A percentile compares a stretch with the other conserved stretches of the same genome.
Evolutionary conservation across 1,140 invertebrate species (phyloP).

Genomic region (Drosophila nigromelanica): DNA sequence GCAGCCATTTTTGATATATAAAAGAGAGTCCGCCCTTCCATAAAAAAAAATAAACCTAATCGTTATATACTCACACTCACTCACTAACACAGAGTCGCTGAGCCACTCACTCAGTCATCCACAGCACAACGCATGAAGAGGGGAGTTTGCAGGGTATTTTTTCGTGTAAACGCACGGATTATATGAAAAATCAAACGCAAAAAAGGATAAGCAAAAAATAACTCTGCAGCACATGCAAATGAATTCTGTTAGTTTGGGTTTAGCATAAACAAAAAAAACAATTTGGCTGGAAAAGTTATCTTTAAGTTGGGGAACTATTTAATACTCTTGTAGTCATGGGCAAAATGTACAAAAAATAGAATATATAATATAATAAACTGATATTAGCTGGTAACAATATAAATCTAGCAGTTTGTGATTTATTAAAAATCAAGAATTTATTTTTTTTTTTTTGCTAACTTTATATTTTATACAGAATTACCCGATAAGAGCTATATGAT

Average conservation of each 20-base stretch:
- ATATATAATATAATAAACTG: too few relatives aligned
- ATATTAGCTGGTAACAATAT: too few relatives aligned
- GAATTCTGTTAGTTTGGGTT: constrained; percentile 67
- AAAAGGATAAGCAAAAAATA: constrained; percentile 31
- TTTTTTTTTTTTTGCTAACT: too few relatives aligned
- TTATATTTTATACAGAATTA: too few relatives aligned
- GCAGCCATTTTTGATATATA: constrained; percentile 63
- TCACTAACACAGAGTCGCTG: constrained; percentile 28
- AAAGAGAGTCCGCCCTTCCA: constrained; percentile 43
- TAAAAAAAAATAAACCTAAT: constrained; percentile 33
- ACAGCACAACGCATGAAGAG: not conserved
- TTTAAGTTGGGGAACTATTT: not conserved
- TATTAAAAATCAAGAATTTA: too few relatives aligned
- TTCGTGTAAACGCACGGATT: constrained; percentile 76
- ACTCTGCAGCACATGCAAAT: constrained; percentile 67
- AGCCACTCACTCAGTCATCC: constrained; percentile 26
- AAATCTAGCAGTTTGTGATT: too few relatives aligned
- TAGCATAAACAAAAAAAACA: constrained; percentile 8
- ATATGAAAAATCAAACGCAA: constrained; percentile 77
- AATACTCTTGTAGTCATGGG: not conserved
- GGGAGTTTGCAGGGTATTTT: not conserved
- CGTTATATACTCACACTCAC: constrained; percentile 61
- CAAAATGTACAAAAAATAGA: too few relatives aligned
- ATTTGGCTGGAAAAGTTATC: not conserved
- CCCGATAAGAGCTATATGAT: too few relatives aligned